These are phyloP conservation scores for Brassicogethes aeneus DNA, from an alignment of 2,888 invertebrate species.

Conservation along the genomic window DNA sequence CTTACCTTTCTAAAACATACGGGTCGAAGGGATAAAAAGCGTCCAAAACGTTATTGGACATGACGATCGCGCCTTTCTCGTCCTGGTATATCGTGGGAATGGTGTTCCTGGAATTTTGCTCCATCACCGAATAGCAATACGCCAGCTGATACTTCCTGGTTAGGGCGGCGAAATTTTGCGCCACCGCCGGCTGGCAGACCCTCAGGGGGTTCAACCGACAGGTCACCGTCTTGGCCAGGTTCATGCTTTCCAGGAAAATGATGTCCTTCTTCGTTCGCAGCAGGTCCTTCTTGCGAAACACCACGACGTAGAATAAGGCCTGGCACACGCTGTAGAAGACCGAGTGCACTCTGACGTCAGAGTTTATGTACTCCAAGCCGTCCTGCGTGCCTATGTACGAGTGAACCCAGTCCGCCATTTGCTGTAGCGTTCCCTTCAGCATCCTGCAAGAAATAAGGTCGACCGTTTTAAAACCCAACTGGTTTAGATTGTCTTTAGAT, in stretches of 20 bases:
- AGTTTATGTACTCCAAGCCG: conserved; percentile 43
- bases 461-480: too few species aligned
- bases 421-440: conserved; percentile 55
- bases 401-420: conserved; percentile 78
- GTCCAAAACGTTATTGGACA: conserved; percentile 40
- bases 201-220: conserved; percentile 82
- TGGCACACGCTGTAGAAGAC: conserved; percentile 92
- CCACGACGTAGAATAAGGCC: conserved; percentile 84
- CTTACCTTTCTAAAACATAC: conserved; percentile 63
- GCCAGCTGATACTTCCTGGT: conserved; percentile 80
- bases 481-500: too few species aligned
- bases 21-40: conserved; percentile 89
- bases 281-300: conserved; percentile 80
- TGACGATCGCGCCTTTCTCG: conserved; percentile 36
- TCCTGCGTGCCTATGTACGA: conserved; percentile 67
- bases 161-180: conserved; percentile 71
- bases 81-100: conserved; percentile 50
- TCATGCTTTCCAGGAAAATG: conserved; percentile 69
- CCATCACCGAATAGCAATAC: conserved; percentile 85
- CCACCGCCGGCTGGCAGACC: conserved; percentile 68
- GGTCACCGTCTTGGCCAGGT: conserved; percentile 78
- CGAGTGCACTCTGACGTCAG: conserved; percentile 63
- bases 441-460: conserved; percentile 43
- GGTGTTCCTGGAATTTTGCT: conserved; percentile 63
- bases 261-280: conserved; percentile 67